These are phyloP conservation scores for Procapra przewalskii DNA, from an alignment of 2,113 vertebrate genomes.

Conservation along the genomic window DNA sequence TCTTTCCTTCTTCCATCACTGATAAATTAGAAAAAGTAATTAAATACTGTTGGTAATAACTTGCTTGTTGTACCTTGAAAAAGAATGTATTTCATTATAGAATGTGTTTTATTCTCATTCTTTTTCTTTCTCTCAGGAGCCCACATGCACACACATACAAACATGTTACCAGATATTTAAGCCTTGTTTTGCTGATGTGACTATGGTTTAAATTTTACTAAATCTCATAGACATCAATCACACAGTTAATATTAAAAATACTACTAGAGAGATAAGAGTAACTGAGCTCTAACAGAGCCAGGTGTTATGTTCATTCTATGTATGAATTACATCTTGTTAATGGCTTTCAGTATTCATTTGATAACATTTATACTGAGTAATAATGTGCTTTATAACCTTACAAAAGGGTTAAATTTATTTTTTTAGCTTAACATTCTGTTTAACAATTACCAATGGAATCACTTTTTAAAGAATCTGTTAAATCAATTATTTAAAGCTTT, in stretches of 20 bases:
- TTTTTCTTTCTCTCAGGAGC: neutral
- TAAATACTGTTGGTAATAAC: conserved; percentile 50
- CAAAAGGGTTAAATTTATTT: neutral
- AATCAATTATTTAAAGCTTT: neutral
- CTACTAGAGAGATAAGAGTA: neutral
- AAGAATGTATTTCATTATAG: conserved; percentile 42
- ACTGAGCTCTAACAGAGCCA: neutral
- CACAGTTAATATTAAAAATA: neutral
- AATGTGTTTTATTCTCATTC: neutral
- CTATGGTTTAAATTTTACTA: neutral
- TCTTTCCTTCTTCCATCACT: conserved; percentile 41
- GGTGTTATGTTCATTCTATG: neutral
- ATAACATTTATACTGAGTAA: neutral
- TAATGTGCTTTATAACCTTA: neutral
- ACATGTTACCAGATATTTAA: neutral
- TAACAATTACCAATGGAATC: neutral
- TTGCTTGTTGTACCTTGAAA: conserved; percentile 62
- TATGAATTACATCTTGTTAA: neutral
- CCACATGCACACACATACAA: neutral
- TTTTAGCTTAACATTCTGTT: neutral
- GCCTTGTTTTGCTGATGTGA: neutral
- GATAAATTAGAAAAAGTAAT: conserved; percentile 60
- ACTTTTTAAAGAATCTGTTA: neutral
- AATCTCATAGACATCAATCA: neutral
- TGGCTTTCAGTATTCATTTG: neutral